Conservation (phyloP, 2,113 vertebrate species). For the Nycticebus coucang region DNA sequence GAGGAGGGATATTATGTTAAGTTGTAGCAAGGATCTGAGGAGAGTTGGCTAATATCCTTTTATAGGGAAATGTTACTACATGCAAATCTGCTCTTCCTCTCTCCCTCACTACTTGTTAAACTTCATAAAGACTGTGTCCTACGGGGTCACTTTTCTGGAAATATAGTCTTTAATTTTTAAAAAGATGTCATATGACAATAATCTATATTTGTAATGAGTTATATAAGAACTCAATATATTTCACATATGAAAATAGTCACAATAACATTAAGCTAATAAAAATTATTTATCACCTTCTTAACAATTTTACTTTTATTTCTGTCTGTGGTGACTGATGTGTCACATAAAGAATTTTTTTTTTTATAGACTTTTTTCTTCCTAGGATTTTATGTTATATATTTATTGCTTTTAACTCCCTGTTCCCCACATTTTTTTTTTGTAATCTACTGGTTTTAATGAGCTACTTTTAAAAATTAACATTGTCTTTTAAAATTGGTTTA, state of each 20-base stretch:
- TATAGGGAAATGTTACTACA: not conserved
- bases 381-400: slow-evolving; percentile 62
- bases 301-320: slow-evolving; percentile 54
- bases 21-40: not conserved
- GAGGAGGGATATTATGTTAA: not conserved
- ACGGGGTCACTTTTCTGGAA: not conserved
- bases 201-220: not conserved
- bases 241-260: not conserved
- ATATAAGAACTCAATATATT: not conserved
- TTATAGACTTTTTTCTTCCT: slow-evolving; percentile 51
- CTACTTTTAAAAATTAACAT: slow-evolving; percentile 82
- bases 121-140: not conserved
- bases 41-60: not conserved
- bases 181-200: not conserved
- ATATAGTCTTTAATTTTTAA: slow-evolving; percentile 33
- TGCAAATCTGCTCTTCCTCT: not conserved
- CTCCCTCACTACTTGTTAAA: not conserved
- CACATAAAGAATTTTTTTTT: slow-evolving; percentile 62
- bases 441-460: slow-evolving; percentile 85
- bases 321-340: slow-evolving; percentile 39
- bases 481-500: slow-evolving; percentile 88
- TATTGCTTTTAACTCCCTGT: slow-evolving; percentile 68
- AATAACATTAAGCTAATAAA: slow-evolving; percentile 32
- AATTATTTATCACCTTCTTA: slow-evolving; percentile 56
- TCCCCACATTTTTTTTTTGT: slow-evolving; percentile 61